Evolutionary conservation across 2,888 invertebrate genomes (phyloP), one percentile per base, ranked within the genome.

Genomic region (Tiphia femorata): DNA sequence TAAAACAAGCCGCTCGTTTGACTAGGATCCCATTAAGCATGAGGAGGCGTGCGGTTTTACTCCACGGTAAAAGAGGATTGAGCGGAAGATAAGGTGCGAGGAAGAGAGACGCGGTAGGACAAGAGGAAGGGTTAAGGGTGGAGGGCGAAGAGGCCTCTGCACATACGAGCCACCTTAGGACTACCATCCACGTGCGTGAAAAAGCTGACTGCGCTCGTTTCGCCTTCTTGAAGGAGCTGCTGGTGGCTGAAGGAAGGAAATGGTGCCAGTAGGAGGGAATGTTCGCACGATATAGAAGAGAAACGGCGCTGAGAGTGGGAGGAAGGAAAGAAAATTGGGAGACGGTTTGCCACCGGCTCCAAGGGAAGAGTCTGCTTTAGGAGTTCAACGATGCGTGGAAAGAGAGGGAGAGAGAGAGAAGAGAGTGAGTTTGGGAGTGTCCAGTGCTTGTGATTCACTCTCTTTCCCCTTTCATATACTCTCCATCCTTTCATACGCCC

Each of bases 1-100:
- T 37, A 44, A 62, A 56, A 54, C 62, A 54, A 62, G 53, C 46
- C 43, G 46, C 58, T 53, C 51, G 54, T 62, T 67, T 49, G 62
- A 59, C 56, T 60, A 41, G 54, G 38, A 50, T 41, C 50, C 30
- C 51, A 51, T 56, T 54, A 56, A 49, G 51, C 54, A 12, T 12
- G 54, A 54, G 49, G 51, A 42, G 29, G 30, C 14, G 10, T n/a
- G 41, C 35, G 14, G 30, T n/a, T 41, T 50, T 35, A 35, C 17
- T 33, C 12, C 12, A 37, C 43, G 30, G 29, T 29, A 20, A 21
- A 38, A 20, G 38, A 42, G 30, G 40, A 5, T 41, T 17, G 30
- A 20, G 37, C 20, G 3, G 7, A 8, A 53, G 27, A 58, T 55
- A 53, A 48, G n/a, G n/a, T n/a, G n/a, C n/a, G n/a, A n/a, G n/a